Base-by-base conservation (phyloP, 2,113 vertebrate genomes). In the Epinephelus cyanopodus region DNA sequence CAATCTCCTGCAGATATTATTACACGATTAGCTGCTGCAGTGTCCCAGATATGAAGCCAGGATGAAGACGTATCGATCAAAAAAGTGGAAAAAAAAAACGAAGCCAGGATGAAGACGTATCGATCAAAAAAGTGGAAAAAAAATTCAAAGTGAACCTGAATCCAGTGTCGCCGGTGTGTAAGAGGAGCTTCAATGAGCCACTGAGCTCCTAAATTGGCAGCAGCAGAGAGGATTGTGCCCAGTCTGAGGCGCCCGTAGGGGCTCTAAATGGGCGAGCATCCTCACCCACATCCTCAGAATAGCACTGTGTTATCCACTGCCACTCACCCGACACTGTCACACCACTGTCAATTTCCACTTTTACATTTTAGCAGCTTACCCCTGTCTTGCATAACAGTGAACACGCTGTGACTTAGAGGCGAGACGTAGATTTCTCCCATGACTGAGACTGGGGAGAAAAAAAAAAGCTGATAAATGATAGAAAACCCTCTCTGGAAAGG, bases 1-100 rank as follows among this genome's bases (percentile, higher is more conserved):
- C 61, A 85, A 73, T 90, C 84, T 79, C 83, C 82, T 11, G 83
- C 48, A 69, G 85, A 85, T 57, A 72, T 73, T 65, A 83, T 88
- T 63, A 70, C 33, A 61, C 5, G 58, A 73, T 87, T 83, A 81
- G 62, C 42, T 14, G 39, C 13, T 81, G 81, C 66, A 45, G 70
- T 83, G 79, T 33, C 75, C 79, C 67, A 81, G 60, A 89, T 86
- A 76, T 42, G 54, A 78, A 73, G 81, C 69, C 6, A 33, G 60
- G 63, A 79, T 81, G 76, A 87, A 70, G 65, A 81, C n/a, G 1
- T 58, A 86, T 88, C 45, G 39, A 72, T 74, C 48, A 27, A 37
- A 60, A 68, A 54, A 82, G 67, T 62, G 53, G 53, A 82, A 82
- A 81, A n/a, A n/a, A n/a, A n/a, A n/a, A n/a, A n/a, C n/a, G 54